Evolutionary conservation across 2,113 vertebrate species (phyloP).

Genomic region (Merops nubicus): DNA sequence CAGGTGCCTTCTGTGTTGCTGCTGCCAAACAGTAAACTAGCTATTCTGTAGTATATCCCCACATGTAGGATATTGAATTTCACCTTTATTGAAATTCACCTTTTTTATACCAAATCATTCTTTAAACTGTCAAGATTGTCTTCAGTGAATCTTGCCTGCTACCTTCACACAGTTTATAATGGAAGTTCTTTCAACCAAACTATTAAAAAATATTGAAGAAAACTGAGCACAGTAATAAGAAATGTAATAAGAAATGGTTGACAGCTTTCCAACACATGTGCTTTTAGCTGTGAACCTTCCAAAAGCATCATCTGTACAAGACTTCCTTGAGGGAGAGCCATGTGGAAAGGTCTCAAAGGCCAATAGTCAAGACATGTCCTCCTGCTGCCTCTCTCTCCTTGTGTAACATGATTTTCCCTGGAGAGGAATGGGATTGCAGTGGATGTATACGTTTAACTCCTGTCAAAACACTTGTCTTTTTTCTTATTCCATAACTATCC

Average conservation of each 20-base stretch:
- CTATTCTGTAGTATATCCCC: background rate
- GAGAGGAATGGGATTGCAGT: background rate
- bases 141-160: background rate
- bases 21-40: background rate
- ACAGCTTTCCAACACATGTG: background rate
- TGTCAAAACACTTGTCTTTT: background rate
- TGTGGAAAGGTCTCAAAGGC: background rate
- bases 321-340: background rate
- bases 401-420: background rate
- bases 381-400: background rate
- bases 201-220: background rate
- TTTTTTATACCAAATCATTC: background rate
- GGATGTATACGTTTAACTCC: background rate
- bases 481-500: background rate
- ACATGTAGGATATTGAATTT: background rate
- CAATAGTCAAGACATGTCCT: background rate
- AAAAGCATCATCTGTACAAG: background rate
- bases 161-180: background rate
- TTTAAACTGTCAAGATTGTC: background rate
- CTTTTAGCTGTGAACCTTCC: background rate
- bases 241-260: background rate
- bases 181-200: background rate
- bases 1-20: background rate
- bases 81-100: background rate
- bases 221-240: background rate